Conservation (phyloP, 2,888 invertebrate species). For the Trisateles emortualis region DNA sequence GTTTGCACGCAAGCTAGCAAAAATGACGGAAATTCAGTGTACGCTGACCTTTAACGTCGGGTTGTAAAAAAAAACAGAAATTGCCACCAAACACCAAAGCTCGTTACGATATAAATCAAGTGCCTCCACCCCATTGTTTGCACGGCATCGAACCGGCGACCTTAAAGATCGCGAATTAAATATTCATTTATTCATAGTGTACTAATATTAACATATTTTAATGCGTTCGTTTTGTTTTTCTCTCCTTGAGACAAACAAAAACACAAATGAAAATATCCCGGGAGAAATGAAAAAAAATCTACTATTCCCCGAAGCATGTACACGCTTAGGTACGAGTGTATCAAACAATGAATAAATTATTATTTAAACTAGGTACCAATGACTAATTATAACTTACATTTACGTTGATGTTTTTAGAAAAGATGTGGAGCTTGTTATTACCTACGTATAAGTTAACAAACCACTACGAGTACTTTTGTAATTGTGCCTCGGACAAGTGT, state of each 20-base stretch:
- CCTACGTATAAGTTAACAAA: too few relatives aligned
- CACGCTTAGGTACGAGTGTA: not conserved
- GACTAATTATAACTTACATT: too few relatives aligned
- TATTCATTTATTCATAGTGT: constrained; percentile 62
- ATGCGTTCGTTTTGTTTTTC: constrained; percentile 51
- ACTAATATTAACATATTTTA: constrained; percentile 57
- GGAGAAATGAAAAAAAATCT: constrained; percentile 5
- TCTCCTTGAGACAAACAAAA: constrained; percentile 18
- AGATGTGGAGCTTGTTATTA: too few relatives aligned
- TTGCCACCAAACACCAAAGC: constrained; percentile 30
- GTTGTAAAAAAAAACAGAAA: constrained; percentile 33
- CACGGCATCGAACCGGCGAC: constrained; percentile 47
- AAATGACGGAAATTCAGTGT: constrained; percentile 25
- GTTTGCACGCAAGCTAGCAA: constrained; percentile 18
- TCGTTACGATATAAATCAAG: constrained; percentile 50
- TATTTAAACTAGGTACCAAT: not conserved
- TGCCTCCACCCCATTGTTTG: constrained; percentile 39
- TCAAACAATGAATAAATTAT: not conserved
- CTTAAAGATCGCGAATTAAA: constrained; percentile 52
- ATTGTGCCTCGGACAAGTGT: too few relatives aligned
- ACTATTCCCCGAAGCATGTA: not conserved
- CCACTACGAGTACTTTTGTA: too few relatives aligned
- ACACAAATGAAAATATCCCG: constrained; percentile 11
- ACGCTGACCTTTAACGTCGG: constrained; percentile 31
- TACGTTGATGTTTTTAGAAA: too few relatives aligned